Evolutionary conservation across 1,140 invertebrate genomes (phyloP).

Genomic region (Caenorhabditis tropicalis): DNA sequence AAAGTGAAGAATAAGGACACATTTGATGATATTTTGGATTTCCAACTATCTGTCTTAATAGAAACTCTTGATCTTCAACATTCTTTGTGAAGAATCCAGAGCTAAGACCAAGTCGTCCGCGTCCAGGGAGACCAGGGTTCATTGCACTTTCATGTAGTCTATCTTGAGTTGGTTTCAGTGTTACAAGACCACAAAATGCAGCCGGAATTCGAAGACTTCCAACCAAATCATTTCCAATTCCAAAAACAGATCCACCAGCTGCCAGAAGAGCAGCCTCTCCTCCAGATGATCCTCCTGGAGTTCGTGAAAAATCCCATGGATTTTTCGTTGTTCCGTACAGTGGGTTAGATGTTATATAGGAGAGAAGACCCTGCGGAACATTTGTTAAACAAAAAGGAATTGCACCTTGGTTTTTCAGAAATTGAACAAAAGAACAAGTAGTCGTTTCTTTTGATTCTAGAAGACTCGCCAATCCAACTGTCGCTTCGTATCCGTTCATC

Average conservation of each 20-base stretch:
- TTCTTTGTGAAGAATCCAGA: constrained; percentile 65
- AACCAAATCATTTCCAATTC: constrained; percentile 72
- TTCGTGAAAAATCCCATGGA: constrained; percentile 61
- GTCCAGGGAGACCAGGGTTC: constrained; percentile 62
- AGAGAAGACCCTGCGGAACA: constrained; percentile 73
- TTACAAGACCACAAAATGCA: constrained; percentile 72
- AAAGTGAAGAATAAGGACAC: background rate
- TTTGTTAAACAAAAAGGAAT: constrained; percentile 74
- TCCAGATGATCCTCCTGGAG: constrained; percentile 70
- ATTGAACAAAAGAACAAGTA: constrained; percentile 71
- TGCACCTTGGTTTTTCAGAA: constrained; percentile 52
- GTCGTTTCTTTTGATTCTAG: constrained; percentile 68
- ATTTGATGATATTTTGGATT: constrained; percentile 43
- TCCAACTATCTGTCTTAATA: constrained; percentile 42
- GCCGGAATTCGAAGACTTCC: constrained; percentile 73
- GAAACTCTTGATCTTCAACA: constrained; percentile 63
- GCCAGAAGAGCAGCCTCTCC: constrained; percentile 73
- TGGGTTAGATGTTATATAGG: constrained; percentile 71
- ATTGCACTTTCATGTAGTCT: constrained; percentile 45
- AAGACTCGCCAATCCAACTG: constrained; percentile 72
- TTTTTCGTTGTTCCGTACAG: constrained; percentile 71
- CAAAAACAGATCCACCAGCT: constrained; percentile 72
- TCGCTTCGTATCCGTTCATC: constrained; percentile 74
- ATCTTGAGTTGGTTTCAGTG: constrained; percentile 73
- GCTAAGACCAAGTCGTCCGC: constrained; percentile 61